phyloP scores from a whole-genome alignment of 2,113 vertebrate genomes.

The Apaloderma vittatum region DNA sequence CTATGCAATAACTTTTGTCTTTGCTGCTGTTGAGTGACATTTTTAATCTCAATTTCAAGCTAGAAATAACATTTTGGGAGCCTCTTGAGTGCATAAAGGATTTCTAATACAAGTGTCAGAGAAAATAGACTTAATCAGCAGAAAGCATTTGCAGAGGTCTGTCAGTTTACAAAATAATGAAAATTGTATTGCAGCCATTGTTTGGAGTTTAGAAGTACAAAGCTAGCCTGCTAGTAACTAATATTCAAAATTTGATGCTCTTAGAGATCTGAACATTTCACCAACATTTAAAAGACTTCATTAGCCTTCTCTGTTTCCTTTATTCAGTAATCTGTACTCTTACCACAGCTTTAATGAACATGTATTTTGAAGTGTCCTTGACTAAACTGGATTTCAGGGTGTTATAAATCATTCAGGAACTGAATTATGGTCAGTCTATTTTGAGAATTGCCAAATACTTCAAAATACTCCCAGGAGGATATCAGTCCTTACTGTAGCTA shows the following conservation, averaged over 20 bases:
- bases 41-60: conserved; percentile 49
- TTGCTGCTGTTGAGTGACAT: conserved; percentile 43
- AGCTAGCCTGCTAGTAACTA: not conserved
- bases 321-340: not conserved
- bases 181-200: not conserved
- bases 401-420: not conserved
- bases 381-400: not conserved
- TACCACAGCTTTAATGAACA: not conserved
- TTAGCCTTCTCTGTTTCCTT: not conserved
- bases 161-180: not conserved
- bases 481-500: not conserved
- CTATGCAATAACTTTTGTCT: not conserved
- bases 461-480: not conserved
- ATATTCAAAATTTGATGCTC: not conserved
- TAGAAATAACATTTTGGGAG: conserved; percentile 18
- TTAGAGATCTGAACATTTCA: not conserved
- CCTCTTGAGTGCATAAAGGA: not conserved
- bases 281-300: not conserved
- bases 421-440: not conserved
- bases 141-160: conserved; percentile 29
- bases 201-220: not conserved
- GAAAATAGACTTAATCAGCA: conserved; percentile 26
- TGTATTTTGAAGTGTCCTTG: not conserved
- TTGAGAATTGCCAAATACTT: not conserved
- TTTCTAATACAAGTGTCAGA: not conserved